Base-by-base conservation (phyloP, 2,797 vertebrate genomes). In the Aldrovandia affinis region DNA sequence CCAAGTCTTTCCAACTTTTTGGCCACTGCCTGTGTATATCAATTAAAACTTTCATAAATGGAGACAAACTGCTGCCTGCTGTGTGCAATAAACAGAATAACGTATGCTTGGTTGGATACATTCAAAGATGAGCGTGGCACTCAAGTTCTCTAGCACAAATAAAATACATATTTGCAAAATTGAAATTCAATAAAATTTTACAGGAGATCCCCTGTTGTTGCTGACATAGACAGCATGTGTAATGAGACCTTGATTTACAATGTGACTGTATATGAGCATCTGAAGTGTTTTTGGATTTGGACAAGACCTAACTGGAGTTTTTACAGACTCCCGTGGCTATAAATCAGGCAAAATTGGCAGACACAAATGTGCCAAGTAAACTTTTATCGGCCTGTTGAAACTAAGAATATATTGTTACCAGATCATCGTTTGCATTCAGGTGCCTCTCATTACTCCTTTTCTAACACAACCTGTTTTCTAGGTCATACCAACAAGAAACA, bases 171-270 rank as follows among this genome's bases (percentile, higher is more conserved):
- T 36, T 68, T 36, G 63, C 14, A 33, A 68, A 8, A 68, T 36
- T 36, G 22, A 15, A 36, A 36, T 68, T 33, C 63, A 33, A 36
- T 10, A 68, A 68, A 15, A 68, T 36, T 28, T 68, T 15, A 33
- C 9, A 68, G 30, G 63, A 68, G 63, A 68, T 36, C 15, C 12
- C 9, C 30, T 68, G 63, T 33, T 68, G 30, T 36, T 36, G 63
- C 63, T 68, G 30, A 68, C 63, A 68, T 68, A 36, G 36, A 68
- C 63, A 68, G 63, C 63, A 36, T 68, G 63, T 36, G 63, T 68
- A 68, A 68, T 68, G 63, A 68, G 63, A 68, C 63, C 28, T 36
- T 68, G 63, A 68, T 68, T 68, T 68, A 68, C 63, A 33, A 36
- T 36, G 30, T 33, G 63, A 33, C 63, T 68, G 63, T 68, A 68